A percentile compares a stretch with the other conserved stretches of the same genome.
These are phyloP conservation scores for Bergia puertoricense DNA, from an alignment of 92 coral and sea anemone species.

Conservation along the genomic window DNA sequence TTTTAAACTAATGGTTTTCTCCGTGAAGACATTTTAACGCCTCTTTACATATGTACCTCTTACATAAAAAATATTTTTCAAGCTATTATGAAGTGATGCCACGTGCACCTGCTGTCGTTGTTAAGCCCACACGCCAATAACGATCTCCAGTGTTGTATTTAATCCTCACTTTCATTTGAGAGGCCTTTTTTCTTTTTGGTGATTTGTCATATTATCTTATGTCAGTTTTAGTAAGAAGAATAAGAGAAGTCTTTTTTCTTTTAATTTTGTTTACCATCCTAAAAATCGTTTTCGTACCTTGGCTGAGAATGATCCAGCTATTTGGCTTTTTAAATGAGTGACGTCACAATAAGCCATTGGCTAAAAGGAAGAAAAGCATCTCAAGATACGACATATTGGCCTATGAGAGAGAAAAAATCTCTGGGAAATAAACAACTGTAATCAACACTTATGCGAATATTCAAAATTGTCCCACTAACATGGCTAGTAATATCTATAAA, in stretches of 20 bases:
- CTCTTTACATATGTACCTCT: too few relatives aligned
- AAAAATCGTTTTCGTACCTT: neutral
- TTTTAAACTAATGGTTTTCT: too few relatives aligned
- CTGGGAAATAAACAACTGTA: neutral
- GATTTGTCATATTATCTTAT: too few relatives aligned
- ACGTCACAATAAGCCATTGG: neutral
- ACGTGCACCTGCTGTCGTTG: too few relatives aligned
- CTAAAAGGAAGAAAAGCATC: neutral
- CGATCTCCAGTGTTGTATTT: too few relatives aligned
- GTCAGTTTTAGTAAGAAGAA: too few relatives aligned
- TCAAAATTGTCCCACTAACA: neutral
- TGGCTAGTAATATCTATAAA: neutral
- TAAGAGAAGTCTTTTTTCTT: neutral
- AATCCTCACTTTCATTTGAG: too few relatives aligned
- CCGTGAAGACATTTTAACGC: too few relatives aligned
- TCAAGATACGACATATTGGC: neutral
- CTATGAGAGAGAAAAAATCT: neutral
- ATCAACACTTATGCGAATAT: neutral
- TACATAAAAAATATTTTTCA: too few relatives aligned
- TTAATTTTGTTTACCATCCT: neutral
- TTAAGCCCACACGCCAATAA: too few relatives aligned
- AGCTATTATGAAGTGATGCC: too few relatives aligned
- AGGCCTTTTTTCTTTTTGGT: too few relatives aligned
- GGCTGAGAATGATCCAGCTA: neutral
- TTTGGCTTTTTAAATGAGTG: neutral